phyloP scores from a whole-genome alignment of 2,888 invertebrate genomes.

The Cheilosia scutellata region DNA sequence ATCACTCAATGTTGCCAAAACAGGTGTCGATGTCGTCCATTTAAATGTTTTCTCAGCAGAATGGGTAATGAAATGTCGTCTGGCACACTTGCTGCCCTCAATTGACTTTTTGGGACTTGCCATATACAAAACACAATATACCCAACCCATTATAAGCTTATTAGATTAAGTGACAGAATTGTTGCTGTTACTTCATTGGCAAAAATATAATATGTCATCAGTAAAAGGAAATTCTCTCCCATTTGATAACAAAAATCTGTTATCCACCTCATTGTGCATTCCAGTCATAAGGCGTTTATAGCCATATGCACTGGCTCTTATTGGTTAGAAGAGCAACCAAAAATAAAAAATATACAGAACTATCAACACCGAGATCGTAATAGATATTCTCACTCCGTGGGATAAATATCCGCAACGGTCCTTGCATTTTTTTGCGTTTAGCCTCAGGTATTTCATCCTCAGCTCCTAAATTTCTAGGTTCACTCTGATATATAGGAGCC shows the following conservation, averaged over 20 bases:
- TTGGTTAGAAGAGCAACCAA: neutral
- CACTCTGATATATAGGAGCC: neutral
- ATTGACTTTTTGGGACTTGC: slow-evolving; percentile 1
- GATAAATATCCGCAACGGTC: slow-evolving; percentile 54
- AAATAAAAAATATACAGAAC: slow-evolving; percentile 14
- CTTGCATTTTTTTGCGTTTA: slow-evolving; percentile 66
- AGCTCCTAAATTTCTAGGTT: neutral
- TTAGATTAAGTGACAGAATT: slow-evolving; percentile 28
- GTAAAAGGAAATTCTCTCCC: slow-evolving; percentile 35
- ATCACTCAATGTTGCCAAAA: slow-evolving; percentile 33
- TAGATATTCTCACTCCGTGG: slow-evolving; percentile 49
- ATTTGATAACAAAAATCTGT: slow-evolving; percentile 33
- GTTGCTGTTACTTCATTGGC: neutral
- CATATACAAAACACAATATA: neutral
- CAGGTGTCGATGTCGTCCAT: slow-evolving; percentile 51
- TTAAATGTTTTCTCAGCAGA: slow-evolving; percentile 11
- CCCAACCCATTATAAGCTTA: slow-evolving; percentile 23
- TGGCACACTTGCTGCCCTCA: slow-evolving; percentile 37
- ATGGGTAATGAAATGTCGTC: slow-evolving; percentile 33
- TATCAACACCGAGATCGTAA: slow-evolving; percentile 61
- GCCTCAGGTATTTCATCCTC: slow-evolving; percentile 58
- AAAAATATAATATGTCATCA: neutral
- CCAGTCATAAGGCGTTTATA: slow-evolving; percentile 37
- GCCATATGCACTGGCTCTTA: slow-evolving; percentile 9
- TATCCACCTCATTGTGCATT: slow-evolving; percentile 49